These are phyloP conservation scores for Drepana arcuata DNA, from an alignment of 1,140 invertebrate genomes.

Conservation along the genomic window DNA sequence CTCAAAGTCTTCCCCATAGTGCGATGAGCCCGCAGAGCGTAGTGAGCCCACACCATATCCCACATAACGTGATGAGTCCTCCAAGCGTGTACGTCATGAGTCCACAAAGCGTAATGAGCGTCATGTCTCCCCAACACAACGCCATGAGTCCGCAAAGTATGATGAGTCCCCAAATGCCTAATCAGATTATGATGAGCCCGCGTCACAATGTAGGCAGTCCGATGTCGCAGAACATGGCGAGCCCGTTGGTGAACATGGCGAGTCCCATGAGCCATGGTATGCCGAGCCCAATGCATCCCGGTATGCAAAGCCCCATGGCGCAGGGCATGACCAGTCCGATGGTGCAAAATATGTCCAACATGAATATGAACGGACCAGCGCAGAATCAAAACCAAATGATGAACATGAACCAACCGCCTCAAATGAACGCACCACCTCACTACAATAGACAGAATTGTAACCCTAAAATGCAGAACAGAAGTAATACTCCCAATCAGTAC, in stretches of 20 bases:
- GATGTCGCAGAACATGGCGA: constrained; percentile 57
- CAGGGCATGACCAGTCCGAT: constrained; percentile 47
- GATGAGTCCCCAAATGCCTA: constrained; percentile 64
- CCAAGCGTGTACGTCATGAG: constrained; percentile 62
- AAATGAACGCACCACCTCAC: constrained; percentile 28
- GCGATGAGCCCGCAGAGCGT: constrained; percentile 41
- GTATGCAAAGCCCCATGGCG: constrained; percentile 46
- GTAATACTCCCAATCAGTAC: constrained; percentile 48
- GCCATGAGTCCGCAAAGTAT: constrained; percentile 63
- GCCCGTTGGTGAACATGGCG: constrained; percentile 54
- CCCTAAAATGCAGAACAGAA: constrained; percentile 40
- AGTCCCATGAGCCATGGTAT: constrained; percentile 62
- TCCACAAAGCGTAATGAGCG: constrained; percentile 59
- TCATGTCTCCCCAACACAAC: constrained; percentile 66
- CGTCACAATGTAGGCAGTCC: constrained; percentile 55
- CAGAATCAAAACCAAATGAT: constrained; percentile 45
- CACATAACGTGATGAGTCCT: constrained; percentile 60
- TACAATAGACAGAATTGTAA: constrained; percentile 46
- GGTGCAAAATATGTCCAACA: constrained; percentile 55
- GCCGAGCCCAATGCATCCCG: constrained; percentile 62
- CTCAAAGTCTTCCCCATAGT: constrained; percentile 31
- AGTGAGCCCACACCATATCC: constrained; percentile 57
- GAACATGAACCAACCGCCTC: constrained; percentile 28
- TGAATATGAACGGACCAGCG: constrained; percentile 37
- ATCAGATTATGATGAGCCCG: constrained; percentile 62